phyloP scores from a whole-genome alignment of 2,797 vertebrate genomes.

The Syngnathus rostellatus region DNA sequence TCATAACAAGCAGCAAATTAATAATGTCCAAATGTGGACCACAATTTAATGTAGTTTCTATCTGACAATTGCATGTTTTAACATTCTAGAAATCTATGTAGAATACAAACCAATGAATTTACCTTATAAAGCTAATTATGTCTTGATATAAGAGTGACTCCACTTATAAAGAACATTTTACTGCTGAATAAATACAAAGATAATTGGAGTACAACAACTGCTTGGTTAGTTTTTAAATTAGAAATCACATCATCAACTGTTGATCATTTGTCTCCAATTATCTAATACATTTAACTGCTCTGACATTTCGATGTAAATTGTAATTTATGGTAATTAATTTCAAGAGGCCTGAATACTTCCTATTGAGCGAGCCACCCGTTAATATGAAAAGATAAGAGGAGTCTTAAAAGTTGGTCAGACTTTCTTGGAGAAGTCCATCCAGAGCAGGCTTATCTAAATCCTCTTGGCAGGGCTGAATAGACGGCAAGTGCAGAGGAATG shows the following conservation, averaged over 20 bases:
- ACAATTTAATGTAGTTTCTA: neutral
- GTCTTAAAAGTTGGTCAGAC: constrained; percentile 59
- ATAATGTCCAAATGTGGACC: neutral
- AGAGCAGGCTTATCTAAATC: constrained; percentile 62
- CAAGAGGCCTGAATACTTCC: constrained; percentile 50
- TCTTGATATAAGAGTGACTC: neutral
- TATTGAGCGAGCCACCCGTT: constrained; percentile 34
- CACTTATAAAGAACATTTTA: neutral
- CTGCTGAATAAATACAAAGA: neutral
- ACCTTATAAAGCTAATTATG: too few species aligned
- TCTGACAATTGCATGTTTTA: neutral
- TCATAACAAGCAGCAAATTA: neutral
- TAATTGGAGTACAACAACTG: too few species aligned
- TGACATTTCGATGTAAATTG: constrained; percentile 20
- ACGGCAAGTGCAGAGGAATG: constrained; percentile 43
- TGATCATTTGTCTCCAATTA: neutral
- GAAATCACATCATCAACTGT: too few species aligned
- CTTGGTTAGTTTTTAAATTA: too few species aligned
- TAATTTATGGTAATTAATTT: constrained; percentile 46
- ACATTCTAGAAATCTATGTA: too few species aligned
- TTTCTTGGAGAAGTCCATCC: constrained; percentile 49
- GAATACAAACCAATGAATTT: neutral
- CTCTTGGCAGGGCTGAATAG: constrained; percentile 54
- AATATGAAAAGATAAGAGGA: constrained; percentile 47
- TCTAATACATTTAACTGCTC: neutral